Evolutionary conservation across 1,140 invertebrate species (phyloP).

Genomic region (Pseudomyrmex cubaensis): DNA sequence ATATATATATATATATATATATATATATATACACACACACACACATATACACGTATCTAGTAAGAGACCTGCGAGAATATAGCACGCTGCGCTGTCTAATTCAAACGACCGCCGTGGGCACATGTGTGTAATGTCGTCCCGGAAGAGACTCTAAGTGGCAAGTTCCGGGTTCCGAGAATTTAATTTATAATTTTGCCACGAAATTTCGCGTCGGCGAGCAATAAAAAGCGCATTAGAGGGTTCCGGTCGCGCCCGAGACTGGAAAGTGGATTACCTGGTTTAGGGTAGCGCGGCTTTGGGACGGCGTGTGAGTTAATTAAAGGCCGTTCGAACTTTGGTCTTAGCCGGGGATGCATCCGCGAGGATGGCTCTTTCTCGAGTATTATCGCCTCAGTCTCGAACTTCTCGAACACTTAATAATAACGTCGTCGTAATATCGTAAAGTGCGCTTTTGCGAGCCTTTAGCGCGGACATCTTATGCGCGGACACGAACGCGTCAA

Average conservation of each 20-base stretch:
- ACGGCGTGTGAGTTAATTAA: conserved; percentile 68
- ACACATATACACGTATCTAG: neutral
- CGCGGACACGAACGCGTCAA: conserved; percentile 22
- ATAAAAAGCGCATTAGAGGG: conserved; percentile 73
- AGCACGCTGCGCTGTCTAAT: conserved; percentile 19
- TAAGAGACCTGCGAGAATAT: conserved; percentile 6
- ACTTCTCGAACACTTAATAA: conserved; percentile 65
- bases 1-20: too few relatives aligned
- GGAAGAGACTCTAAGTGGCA: conserved; percentile 62
- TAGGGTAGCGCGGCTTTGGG: conserved; percentile 37
- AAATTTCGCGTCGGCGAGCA: conserved; percentile 63
- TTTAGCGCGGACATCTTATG: conserved; percentile 9
- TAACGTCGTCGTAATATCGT: conserved; percentile 36
- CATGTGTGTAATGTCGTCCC: conserved; percentile 42
- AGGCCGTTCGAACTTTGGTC: conserved; percentile 72
- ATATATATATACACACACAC: too few relatives aligned
- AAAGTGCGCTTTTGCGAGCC: conserved; percentile 57
- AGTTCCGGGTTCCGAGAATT: conserved; percentile 61
- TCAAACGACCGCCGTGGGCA: conserved; percentile 45
- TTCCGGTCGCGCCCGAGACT: conserved; percentile 47
- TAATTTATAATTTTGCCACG: conserved; percentile 71
- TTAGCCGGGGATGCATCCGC: conserved; percentile 55
- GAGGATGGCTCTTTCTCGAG: conserved; percentile 10
- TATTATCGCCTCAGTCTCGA: conserved; percentile 51
- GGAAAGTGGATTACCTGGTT: conserved; percentile 68